Conservation (phyloP, 1,140 invertebrate species). For the Temnothorax nylanderi region DNA sequence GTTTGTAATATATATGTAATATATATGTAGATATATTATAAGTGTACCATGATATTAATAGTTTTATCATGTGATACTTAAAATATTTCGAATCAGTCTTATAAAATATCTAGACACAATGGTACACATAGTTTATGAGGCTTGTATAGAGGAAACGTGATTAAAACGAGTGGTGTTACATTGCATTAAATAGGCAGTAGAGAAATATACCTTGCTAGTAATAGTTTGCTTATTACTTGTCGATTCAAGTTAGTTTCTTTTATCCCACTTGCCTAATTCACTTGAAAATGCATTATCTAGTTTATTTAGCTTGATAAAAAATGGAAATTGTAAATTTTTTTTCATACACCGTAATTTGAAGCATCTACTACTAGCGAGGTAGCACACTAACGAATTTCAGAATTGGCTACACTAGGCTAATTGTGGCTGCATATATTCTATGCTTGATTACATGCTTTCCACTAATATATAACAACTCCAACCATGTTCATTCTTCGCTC, state of each 20-base stretch:
- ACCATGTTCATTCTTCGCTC: constrained; percentile 81
- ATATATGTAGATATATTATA: not conserved
- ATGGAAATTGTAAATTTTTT: not conserved
- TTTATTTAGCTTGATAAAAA: not conserved
- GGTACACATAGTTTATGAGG: not conserved
- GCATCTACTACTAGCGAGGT: constrained; percentile 65
- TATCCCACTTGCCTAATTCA: not conserved
- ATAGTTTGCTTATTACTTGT: constrained; percentile 12
- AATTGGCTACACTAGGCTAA: constrained; percentile 78
- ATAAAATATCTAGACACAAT: not conserved
- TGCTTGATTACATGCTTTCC: constrained; percentile 84
- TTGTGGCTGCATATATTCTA: constrained; percentile 83
- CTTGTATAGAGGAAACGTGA: constrained; percentile 10
- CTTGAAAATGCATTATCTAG: not conserved
- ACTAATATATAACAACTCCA: constrained; percentile 82
- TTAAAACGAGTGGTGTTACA: constrained; percentile 25
- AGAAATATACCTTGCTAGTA: constrained; percentile 47
- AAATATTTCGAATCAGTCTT: constrained; percentile 10
- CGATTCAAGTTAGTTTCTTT: not conserved
- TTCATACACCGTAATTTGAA: not conserved
- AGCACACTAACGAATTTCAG: constrained; percentile 60
- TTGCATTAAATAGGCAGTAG: constrained; percentile 33
- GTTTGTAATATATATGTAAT: too few relatives aligned
- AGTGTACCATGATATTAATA: constrained; percentile 1
- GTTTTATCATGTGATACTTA: not conserved